Base-by-base conservation (phyloP, 1,140 invertebrate species). In the Triops cancriformis region DNA sequence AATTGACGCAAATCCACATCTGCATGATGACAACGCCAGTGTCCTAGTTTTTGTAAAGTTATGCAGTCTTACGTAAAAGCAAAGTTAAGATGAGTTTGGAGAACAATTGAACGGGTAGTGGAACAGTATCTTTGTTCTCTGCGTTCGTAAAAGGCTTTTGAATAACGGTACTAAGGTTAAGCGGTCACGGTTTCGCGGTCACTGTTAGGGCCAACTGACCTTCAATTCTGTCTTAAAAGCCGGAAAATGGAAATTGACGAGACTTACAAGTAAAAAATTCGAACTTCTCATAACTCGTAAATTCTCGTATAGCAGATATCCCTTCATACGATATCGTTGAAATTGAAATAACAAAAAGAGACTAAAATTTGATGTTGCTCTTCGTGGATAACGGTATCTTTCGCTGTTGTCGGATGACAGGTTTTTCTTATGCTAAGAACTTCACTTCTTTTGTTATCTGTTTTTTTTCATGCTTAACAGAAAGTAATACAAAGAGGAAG, bases 1-100 rank as follows among this genome's bases (percentile, higher is more conserved):
- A n/a, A n/a, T n/a, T n/a, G n/a, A n/a, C n/a, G 9, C 18, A 73
- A 78, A 18, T 80, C 74, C 37, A 43, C 80, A 4, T 28, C 72
- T 27, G 73, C 43, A 72, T 64, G 41, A 28, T 80, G 37, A 23
- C 26, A 45, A 31, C 27, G 27, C 41, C 75, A 27, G 31, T 18
- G 51, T 31, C 45, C 73, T n/a, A n/a, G 37, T 45, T 45, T 79
- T 37, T 41, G 31, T n/a, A 18, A 23, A 41, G 26, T n/a, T 43
- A 18, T 12, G 42, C 45, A 23, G 42, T 26, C 27, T 28, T 27
- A 72, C 7, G 45, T 75, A 28, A 37, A 28, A 5, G 31, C 26
- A 23, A 72, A 28, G 27, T 26, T 7, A 14, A 14, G 28, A 43
- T 26, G 23, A 72, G 31, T 72, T 26, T 26, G 9, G 7, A 42